phyloP scores from a whole-genome alignment of 2,888 invertebrate genomes.

The Drosophila hawaiiensis region DNA sequence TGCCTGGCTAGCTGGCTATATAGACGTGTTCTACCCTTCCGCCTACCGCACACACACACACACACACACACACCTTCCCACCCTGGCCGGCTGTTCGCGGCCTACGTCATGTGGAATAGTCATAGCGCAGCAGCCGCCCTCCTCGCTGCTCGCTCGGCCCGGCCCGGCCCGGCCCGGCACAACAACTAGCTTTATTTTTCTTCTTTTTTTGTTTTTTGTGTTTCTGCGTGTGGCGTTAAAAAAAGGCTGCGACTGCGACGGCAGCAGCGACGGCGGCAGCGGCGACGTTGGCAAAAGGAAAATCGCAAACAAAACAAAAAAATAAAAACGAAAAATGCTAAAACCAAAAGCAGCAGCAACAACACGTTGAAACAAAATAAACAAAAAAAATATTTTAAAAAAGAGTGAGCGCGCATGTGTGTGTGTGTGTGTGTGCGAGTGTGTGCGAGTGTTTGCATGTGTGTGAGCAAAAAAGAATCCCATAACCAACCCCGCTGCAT shows the following conservation, averaged over 20 bases:
- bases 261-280: slow-evolving; percentile 21
- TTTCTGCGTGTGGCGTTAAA: slow-evolving; percentile 66
- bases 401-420: slow-evolving; percentile 49
- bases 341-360: slow-evolving; percentile 65
- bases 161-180: slow-evolving; percentile 5
- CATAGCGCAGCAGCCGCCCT: slow-evolving; percentile 15
- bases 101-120: slow-evolving; percentile 37
- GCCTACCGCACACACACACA: slow-evolving; percentile 4
- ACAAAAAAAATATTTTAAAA: slow-evolving; percentile 28
- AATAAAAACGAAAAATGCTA: slow-evolving; percentile 68
- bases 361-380: slow-evolving; percentile 5
- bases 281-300: slow-evolving; percentile 49
- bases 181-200: slow-evolving; percentile 56
- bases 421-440: slow-evolving; percentile 30
- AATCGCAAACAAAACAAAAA: slow-evolving; percentile 77
- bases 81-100: slow-evolving; percentile 18
- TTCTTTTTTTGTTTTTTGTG: slow-evolving; percentile 18
- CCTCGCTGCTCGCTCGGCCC: background rate
- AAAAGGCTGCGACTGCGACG: slow-evolving; percentile 74
- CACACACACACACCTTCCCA: slow-evolving; percentile 1
- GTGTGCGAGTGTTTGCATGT: slow-evolving; percentile 33
- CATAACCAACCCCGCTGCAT: slow-evolving; percentile 77
- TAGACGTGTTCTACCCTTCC: slow-evolving; percentile 4
- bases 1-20: background rate
- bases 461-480: slow-evolving; percentile 52